Base-by-base conservation (phyloP, 2,113 vertebrate genomes). In the Falco punctatus region DNA sequence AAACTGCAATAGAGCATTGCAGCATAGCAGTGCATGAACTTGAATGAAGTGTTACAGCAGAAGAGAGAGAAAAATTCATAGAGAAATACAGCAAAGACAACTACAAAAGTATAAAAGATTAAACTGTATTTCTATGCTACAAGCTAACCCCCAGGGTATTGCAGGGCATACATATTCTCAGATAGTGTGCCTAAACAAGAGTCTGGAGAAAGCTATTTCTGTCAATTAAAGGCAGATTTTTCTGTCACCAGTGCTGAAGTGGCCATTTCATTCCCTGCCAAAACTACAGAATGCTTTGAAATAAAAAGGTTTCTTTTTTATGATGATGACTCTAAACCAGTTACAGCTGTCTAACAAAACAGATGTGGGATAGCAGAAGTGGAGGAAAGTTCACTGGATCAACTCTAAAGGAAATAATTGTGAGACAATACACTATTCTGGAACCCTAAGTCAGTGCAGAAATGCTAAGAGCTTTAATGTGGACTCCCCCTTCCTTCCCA, bases 361-460 rank as follows among this genome's bases (percentile, higher is more conserved):
- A 97, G 89, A 96, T 96, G 96, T 93, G 92, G 78, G 55, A 73
- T 0, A 1, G 58, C 74, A 96, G 69, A 97, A 95, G 66, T 97
- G 40, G 95, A 96, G 96, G 42, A 97, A 97, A 97, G 97, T 97
- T 97, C 94, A 97, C 70, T 91, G 91, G 71, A 94, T 91, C 2
- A 0, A 57, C 66, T 80, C 55, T 78, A 70, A 93, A 87, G 67
- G 87, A 84, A 97, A 77, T 70, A 94, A 92, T 85, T 88, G 74
- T 1, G 8, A 96, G 78, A 94, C 71, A 95, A 94, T 89, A 83
- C 2, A 2, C 64, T 88, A 48, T 73, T 80, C 86, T 91, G 87
- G 58, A 94, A 57, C 71, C 44, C 15, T 1, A 77, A 84, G 62
- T 26, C 88, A 87, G 74, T 9, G 57, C 23, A 85, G 81, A 91